A percentile compares a stretch with the other conserved stretches of the same genome.
Evolutionary conservation across 2,113 vertebrate genomes (phyloP).

Genomic region (Lamprologus speciosus): DNA sequence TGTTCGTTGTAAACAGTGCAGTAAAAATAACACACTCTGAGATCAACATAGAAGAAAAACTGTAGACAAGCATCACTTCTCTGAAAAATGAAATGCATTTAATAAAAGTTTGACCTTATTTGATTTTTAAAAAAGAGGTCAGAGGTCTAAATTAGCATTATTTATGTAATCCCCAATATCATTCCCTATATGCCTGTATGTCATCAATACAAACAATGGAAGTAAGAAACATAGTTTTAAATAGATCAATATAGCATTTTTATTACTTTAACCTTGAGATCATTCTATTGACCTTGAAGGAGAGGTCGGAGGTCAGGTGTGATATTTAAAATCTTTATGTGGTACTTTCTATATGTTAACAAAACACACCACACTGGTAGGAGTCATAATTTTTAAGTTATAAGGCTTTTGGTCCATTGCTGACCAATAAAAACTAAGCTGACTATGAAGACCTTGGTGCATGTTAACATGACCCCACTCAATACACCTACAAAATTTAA

Average conservation of each 20-base stretch:
- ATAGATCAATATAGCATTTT: neutral
- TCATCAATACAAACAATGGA: neutral
- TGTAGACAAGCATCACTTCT: neutral
- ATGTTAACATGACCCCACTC: neutral
- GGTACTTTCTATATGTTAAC: neutral
- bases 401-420: neutral
- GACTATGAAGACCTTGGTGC: neutral
- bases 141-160: neutral
- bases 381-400: neutral
- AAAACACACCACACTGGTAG: neutral
- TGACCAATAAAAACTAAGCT: neutral
- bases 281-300: neutral
- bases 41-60: neutral
- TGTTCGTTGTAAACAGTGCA: neutral
- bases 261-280: neutral
- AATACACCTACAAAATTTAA: neutral
- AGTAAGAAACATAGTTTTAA: neutral
- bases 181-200: neutral
- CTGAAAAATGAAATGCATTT: neutral
- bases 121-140: neutral
- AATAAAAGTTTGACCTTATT: neutral
- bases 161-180: neutral
- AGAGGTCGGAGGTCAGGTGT: neutral
- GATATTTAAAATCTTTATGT: neutral
- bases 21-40: neutral